These are phyloP conservation scores for Phalacrocorax brasilianus DNA, from an alignment of 2,113 vertebrate species.

Conservation along the genomic window DNA sequence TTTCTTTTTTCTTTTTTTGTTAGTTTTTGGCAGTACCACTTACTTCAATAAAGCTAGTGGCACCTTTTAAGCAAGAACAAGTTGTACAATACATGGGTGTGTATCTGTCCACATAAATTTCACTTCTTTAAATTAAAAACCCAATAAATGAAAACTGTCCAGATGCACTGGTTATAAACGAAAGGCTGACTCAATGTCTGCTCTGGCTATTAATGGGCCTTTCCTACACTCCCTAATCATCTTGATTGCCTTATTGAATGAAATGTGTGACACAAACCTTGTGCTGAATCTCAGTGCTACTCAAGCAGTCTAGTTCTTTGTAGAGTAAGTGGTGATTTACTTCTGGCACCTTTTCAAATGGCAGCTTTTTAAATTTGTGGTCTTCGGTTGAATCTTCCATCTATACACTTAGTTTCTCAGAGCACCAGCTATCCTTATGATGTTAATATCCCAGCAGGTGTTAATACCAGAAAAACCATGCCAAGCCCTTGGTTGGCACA, in stretches of 20 bases:
- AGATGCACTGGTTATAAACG: constrained; percentile 25
- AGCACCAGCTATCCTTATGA: background rate
- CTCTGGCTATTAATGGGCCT: constrained; percentile 38
- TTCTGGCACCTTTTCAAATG: constrained; percentile 46
- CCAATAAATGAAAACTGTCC: constrained; percentile 9
- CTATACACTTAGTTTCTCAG: background rate
- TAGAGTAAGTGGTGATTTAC: constrained; percentile 38
- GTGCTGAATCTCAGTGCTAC: background rate
- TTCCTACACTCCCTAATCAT: constrained; percentile 63
- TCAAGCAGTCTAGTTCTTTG: background rate
- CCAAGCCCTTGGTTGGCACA: background rate
- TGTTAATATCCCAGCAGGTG: background rate
- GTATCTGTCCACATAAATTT: constrained; percentile 1
- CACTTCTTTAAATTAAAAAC: constrained; percentile 35
- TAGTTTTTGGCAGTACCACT: background rate
- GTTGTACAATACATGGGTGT: background rate
- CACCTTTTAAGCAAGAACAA: background rate
- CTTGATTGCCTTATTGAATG: constrained; percentile 65
- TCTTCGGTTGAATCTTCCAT: background rate
- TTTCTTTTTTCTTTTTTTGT: background rate
- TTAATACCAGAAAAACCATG: background rate
- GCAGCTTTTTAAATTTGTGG: constrained; percentile 30
- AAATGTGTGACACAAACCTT: constrained; percentile 5
- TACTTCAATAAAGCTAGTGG: background rate
- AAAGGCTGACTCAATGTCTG: constrained; percentile 9